These are phyloP conservation scores for Tipula helvola DNA, from an alignment of 2,888 invertebrate species.

Conservation along the genomic window DNA sequence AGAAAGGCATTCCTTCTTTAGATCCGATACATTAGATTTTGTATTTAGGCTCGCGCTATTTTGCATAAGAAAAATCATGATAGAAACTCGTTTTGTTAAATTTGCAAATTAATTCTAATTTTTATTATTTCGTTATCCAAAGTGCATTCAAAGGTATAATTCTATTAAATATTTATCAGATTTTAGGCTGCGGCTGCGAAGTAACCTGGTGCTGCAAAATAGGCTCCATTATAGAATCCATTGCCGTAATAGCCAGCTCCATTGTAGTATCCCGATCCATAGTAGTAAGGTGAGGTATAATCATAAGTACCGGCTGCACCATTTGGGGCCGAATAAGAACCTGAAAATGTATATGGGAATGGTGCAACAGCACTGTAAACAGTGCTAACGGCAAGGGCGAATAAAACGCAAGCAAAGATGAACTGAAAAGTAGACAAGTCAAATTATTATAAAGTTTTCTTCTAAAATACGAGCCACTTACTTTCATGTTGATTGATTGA, in stretches of 20 bases:
- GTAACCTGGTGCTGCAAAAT: background rate
- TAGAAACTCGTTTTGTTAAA: background rate
- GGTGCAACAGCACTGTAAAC: background rate
- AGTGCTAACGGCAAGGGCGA: background rate
- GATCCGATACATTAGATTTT: no score
- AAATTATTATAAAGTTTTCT: no score
- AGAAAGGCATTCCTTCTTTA: no score
- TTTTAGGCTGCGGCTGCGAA: background rate
- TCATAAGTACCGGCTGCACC: background rate
- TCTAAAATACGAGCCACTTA: background rate
- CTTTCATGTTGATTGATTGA: background rate
- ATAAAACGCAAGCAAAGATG: background rate
- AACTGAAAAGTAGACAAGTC: background rate
- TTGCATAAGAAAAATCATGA: no score
- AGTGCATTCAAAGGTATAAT: background rate
- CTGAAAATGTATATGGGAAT: background rate
- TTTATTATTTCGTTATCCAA: background rate
- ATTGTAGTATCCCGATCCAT: background rate
- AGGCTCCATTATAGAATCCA: background rate
- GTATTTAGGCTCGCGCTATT: no score
- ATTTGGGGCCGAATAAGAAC: background rate
- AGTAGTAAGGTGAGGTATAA: background rate
- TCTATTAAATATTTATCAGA: background rate
- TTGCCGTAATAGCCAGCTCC: background rate
- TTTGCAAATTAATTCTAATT: background rate